Evolutionary conservation across 2,797 vertebrate species (phyloP), one percentile per base, ranked within the genome.

Genomic region (Mycteria americana): DNA sequence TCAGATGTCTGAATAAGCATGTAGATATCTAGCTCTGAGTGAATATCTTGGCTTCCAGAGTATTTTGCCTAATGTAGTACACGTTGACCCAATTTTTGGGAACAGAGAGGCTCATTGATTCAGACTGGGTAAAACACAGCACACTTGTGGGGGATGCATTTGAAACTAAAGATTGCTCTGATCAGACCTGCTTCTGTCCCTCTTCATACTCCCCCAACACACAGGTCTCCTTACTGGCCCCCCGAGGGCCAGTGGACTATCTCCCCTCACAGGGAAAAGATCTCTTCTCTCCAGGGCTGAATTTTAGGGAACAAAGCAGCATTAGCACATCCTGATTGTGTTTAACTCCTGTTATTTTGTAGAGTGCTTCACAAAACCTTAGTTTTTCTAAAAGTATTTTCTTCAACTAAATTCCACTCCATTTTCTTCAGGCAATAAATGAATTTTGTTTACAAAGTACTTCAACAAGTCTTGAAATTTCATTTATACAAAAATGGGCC

Each of bases 361-460:
- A 41, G 59, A 89, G 45, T 27, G 48, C 51, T 94, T 94, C 89
- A 62, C 3, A 25, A 93, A 94, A 83, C 56, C 69, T 69, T 60
- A 35, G 10, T 62, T 77, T n/a, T 56, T n/a, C 73, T 64, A 22
- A 15, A 94, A 94, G 48, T 46, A 41, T 86, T 94, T 83, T 89
- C 74, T 59, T 59, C 64, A 24, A 2, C 45, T 79, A 28, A 88
- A 88, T 90, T 59, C 91, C 63, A 48, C 56, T 72, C 80, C 18
- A 5, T 84, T 93, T 89, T 70, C 94, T 82, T 65, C 69, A 50
- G 75, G 78, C 89, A 33, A 51, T 59, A 94, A 92, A 79, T 50
- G 48, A 85, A 91, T 95, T 94, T 95, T 94, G 79, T 95, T 92
- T 95, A 92, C 87, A 39, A 80, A 90, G 89, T 93, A 33, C 75